Base-by-base conservation (phyloP, 2,888 invertebrate genomes). In the Exocentrus adspersus region DNA sequence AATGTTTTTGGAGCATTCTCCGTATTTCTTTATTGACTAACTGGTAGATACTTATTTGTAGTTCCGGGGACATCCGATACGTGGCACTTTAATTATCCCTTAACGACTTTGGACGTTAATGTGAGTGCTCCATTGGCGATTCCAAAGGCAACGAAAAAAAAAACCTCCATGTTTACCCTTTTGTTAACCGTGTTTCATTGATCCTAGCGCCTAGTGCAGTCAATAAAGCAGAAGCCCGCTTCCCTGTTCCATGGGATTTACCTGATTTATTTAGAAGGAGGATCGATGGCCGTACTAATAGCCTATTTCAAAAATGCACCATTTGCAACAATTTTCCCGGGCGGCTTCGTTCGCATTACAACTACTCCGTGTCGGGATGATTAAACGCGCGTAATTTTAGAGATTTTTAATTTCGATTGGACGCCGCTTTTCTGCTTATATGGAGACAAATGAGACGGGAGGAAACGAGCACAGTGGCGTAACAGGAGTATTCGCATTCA, bases 261-360 rank as follows among this genome's bases (percentile, higher is more conserved):
- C 67, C 64, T 67, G 68, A 65, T 68, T 65, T 68, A 68, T 62
- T 66, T 52, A 64, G 56, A 48, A 60, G 52, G 32, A 48, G 57
- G 54, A 68, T 68, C 68, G 68, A 68, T 65, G 37, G 62, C 16
- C 43, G 28, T 58, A 37, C 63, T 68, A 65, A 68, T 68, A 60
- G 64, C 60, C 63, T 56, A 65, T 68, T 62, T 70, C 65, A 73
- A 71, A 73, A 71, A 73, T 71, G 72, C 71, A 71, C 59, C 64
- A 57, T 54, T 62, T 63, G 65, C 67, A 70, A 64, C 52, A 66
- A 66, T 66, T 66, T 57, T 42, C 32, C 21, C 37, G 51, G 63
- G 48, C 61, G 52, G 45, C 28, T 45, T 46, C 50, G 43, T 50
- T 16, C 52, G 24, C 32, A 52, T 41, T 30, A 46, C 46, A 42